These are phyloP conservation scores for Nephrotoma appendiculata DNA, from an alignment of 2,888 invertebrate genomes.

Conservation along the genomic window DNA sequence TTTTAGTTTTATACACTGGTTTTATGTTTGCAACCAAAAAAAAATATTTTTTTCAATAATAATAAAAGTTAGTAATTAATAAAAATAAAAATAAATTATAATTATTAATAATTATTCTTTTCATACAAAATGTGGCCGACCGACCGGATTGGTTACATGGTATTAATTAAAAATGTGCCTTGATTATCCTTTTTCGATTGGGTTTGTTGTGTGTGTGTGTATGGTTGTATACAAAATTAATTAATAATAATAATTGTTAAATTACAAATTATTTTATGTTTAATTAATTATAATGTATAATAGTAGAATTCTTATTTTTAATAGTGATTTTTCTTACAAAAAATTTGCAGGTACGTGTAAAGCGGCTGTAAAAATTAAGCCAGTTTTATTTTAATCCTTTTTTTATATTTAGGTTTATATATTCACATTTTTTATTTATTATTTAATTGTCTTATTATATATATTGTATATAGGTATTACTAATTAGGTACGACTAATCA, in stretches of 20 bases:
- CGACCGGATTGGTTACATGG: background rate
- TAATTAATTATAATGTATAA: background rate
- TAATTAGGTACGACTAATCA: background rate
- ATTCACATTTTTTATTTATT: background rate
- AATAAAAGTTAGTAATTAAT: background rate
- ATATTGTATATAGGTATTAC: background rate
- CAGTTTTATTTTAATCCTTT: background rate
- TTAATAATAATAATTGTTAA: background rate
- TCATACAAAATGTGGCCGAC: background rate
- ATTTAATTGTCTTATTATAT: background rate
- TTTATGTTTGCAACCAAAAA: background rate
- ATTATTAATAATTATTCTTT: background rate
- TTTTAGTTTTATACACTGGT: background rate
- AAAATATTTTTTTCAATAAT: background rate
- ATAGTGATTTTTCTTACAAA: background rate
- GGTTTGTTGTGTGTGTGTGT: background rate
- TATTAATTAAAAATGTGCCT: background rate
- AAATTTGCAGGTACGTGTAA: background rate
- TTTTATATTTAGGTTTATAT: background rate
- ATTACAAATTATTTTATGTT: background rate
- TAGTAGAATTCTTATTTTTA: background rate
- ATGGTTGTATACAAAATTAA: background rate
- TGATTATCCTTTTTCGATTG: background rate
- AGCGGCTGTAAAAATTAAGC: background rate
- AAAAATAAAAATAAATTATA: background rate